Percentiles rank a stretch among this genome's conserved stretches.
phyloP scores from a whole-genome alignment of 37 sponge, comb jelly and placozoan species.

The Cladorhizidae sp. region DNA sequence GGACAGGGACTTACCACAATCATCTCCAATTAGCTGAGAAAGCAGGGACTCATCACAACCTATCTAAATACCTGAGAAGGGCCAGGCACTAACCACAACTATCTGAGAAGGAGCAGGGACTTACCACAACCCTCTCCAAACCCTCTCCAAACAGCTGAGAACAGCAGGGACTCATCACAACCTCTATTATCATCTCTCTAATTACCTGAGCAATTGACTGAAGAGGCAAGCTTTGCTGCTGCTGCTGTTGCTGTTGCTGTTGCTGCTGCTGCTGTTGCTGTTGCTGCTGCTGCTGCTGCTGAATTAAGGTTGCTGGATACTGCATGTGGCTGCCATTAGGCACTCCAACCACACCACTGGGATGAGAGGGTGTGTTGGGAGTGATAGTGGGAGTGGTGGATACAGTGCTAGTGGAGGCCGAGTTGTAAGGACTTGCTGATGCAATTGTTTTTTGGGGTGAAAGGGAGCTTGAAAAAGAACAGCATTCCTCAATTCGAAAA shows the following conservation, averaged over 20 bases:
- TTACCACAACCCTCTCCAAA: too few relatives aligned
- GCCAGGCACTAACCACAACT: too few relatives aligned
- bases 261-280: neutral
- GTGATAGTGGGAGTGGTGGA: neutral
- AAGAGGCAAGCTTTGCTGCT: neutral
- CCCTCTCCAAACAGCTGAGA: too few relatives aligned
- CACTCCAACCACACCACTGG: neutral
- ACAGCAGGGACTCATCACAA: too few relatives aligned
- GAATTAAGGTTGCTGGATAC: neutral
- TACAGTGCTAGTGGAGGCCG: neutral
- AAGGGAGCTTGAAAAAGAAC: neutral
- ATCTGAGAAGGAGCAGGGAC: too few relatives aligned
- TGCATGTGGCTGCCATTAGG: too few relatives aligned
- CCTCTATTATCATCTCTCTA: too few relatives aligned
- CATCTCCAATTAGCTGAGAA: too few relatives aligned
- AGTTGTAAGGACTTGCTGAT: neutral
- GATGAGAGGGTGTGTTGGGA: neutral
- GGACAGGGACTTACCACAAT: too few relatives aligned
- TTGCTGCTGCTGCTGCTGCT: neutral
- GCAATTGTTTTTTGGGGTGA: neutral
- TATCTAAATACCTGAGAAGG: too few relatives aligned
- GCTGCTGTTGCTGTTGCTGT: neutral
- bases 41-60: too few relatives aligned
- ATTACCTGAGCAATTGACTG: neutral
- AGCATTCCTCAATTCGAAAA: conserved; percentile 30